Conservation (phyloP, 2,797 vertebrate genomes). For the Onychomys torridus region DNA sequence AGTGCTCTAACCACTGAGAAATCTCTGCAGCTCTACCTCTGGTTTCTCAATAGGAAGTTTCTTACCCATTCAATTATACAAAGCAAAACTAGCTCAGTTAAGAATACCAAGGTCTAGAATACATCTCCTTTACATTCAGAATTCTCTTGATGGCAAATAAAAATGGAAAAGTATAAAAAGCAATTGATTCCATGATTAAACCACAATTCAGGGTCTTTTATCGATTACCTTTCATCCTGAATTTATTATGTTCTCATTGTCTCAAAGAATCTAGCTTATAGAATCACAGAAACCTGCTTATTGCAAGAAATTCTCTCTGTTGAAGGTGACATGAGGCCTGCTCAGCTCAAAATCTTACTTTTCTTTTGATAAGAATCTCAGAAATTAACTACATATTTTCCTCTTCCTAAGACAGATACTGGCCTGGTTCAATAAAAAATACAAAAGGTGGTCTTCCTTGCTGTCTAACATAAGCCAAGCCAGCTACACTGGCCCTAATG, state of each 20-base stretch:
- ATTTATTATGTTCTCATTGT: conserved; percentile 55
- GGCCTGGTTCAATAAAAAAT: conserved; percentile 41
- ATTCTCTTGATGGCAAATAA: conserved; percentile 22
- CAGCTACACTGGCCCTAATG: background rate
- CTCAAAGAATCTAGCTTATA: background rate
- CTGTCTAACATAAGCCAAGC: conserved; percentile 7
- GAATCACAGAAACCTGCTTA: conserved; percentile 47
- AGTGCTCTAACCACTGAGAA: background rate
- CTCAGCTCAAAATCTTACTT: conserved; percentile 15
- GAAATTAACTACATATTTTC: conserved; percentile 53
- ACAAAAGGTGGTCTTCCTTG: background rate
- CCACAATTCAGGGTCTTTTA: conserved; percentile 42
- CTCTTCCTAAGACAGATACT: conserved; percentile 51
- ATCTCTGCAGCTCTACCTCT: background rate
- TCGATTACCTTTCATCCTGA: background rate
- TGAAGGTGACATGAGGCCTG: conserved; percentile 33
- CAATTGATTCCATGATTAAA: conserved; percentile 58
- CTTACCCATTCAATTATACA: background rate
- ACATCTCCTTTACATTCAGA: background rate
- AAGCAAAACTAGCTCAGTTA: conserved; percentile 34
- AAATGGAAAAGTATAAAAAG: conserved; percentile 43
- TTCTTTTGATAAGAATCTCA: conserved; percentile 51
- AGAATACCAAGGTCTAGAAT: background rate
- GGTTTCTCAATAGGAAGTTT: background rate
- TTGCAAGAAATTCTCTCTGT: conserved; percentile 36